Percentiles rank a stretch among this genome's conserved stretches.
Conservation (phyloP, 2,797 vertebrate species). For the Hapalemur alaotrensis region DNA sequence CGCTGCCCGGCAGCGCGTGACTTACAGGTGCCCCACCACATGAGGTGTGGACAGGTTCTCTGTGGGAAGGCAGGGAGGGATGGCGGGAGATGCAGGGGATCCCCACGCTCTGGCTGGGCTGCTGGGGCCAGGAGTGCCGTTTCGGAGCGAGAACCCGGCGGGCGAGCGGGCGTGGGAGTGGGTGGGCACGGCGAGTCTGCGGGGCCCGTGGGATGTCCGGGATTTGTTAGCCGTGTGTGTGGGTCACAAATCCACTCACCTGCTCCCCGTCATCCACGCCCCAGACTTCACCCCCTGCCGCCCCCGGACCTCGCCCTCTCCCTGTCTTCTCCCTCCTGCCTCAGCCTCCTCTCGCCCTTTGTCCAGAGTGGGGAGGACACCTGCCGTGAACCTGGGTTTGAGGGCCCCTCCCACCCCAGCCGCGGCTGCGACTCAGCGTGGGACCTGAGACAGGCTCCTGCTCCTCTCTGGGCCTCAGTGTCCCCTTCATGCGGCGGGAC, state of each 20-base stretch:
- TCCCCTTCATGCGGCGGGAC: not conserved
- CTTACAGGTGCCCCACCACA: not conserved
- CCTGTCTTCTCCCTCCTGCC: not conserved
- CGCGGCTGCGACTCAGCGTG: not conserved
- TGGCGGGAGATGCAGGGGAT: accelerated
- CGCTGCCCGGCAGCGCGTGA: not conserved
- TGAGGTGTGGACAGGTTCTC: not conserved
- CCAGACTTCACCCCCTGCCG: not conserved
- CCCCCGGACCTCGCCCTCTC: not conserved
- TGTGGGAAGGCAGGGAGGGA: not conserved
- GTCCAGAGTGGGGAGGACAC: not conserved
- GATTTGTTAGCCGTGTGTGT: not conserved
- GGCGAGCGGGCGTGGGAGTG: not conserved
- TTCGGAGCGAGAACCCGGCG: no score
- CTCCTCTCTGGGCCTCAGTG: not conserved
- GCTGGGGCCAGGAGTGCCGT: not conserved
- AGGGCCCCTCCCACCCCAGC: not conserved
- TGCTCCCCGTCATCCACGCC: not conserved
- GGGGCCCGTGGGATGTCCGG: not conserved
- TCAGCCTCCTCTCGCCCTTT: not conserved
- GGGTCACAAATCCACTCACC: not conserved
- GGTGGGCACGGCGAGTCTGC: not conserved
- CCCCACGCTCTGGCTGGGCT: not conserved
- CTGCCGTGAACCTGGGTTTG: not conserved
- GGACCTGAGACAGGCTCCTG: not conserved